A percentile compares a stretch with the other conserved stretches of the same genome.
Conservation (phyloP, 2,113 vertebrate genomes). For the Variabilichromis moorii region DNA sequence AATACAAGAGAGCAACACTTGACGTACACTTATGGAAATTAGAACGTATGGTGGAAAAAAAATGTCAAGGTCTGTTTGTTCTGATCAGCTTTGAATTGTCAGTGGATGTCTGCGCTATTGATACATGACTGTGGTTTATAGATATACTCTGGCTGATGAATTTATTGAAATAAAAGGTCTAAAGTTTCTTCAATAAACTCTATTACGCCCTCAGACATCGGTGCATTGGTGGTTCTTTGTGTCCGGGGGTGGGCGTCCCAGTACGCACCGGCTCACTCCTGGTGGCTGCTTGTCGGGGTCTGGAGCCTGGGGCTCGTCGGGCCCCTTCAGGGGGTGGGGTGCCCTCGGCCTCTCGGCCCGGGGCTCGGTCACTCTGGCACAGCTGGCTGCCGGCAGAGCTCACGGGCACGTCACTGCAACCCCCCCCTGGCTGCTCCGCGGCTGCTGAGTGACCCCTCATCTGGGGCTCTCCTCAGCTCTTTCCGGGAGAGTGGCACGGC, state of each 20-base stretch:
- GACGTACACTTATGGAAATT: background rate
- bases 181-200: background rate
- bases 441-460: background rate
- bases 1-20: background rate
- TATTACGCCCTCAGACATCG: background rate
- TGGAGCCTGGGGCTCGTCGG: background rate
- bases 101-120: background rate
- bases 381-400: background rate
- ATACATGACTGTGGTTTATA: background rate
- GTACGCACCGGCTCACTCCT: background rate
- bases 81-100: background rate
- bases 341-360: rapidly evolving
- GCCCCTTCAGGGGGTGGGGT: background rate
- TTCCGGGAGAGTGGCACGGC: rapidly evolving
- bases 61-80: background rate
- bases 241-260: background rate
- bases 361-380: background rate
- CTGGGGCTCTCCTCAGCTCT: background rate
- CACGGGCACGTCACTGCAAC: background rate
- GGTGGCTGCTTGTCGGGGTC: background rate
- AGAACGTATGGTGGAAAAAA: background rate
- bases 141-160: background rate
- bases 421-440: background rate
- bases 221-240: background rate
- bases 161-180: background rate